These are phyloP conservation scores for Channa striata DNA, from an alignment of 2,797 vertebrate species.

Conservation along the genomic window DNA sequence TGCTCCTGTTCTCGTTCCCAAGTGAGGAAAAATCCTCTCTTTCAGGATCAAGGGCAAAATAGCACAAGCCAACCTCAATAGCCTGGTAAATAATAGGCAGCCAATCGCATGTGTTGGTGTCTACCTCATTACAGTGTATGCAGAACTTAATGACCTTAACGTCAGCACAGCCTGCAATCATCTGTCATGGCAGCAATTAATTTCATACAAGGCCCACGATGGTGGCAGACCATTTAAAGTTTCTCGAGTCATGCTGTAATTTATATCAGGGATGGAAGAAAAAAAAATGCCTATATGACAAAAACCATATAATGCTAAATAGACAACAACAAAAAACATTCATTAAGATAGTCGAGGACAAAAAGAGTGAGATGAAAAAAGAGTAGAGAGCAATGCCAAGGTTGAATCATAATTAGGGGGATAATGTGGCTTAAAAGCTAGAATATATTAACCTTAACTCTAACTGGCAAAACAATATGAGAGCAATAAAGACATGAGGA, in stretches of 20 bases:
- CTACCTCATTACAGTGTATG: constrained; percentile 84
- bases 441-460: constrained; percentile 66
- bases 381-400: constrained; percentile 62
- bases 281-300: constrained; percentile 69
- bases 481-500: constrained; percentile 48
- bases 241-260: constrained; percentile 75
- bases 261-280: constrained; percentile 54
- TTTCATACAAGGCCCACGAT: constrained; percentile 74
- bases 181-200: constrained; percentile 85
- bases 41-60: constrained; percentile 73
- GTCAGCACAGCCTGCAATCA: constrained; percentile 77
- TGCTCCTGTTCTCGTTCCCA: constrained; percentile 59
- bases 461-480: constrained; percentile 54
- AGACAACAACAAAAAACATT: constrained; percentile 76
- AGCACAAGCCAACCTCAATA: constrained; percentile 76
- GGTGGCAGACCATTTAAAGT: constrained; percentile 79
- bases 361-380: constrained; percentile 39
- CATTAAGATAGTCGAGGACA: constrained; percentile 71
- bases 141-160: constrained; percentile 87
- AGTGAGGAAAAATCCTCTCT: constrained; percentile 58
- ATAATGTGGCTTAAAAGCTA: constrained; percentile 66
- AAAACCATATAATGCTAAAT: constrained; percentile 69
- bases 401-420: constrained; percentile 79
- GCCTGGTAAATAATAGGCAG: constrained; percentile 88
- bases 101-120: constrained; percentile 82